Evolutionary conservation across 2,113 vertebrate genomes (phyloP), one percentile per base, ranked within the genome.

Genomic region (Anhinga anhinga): DNA sequence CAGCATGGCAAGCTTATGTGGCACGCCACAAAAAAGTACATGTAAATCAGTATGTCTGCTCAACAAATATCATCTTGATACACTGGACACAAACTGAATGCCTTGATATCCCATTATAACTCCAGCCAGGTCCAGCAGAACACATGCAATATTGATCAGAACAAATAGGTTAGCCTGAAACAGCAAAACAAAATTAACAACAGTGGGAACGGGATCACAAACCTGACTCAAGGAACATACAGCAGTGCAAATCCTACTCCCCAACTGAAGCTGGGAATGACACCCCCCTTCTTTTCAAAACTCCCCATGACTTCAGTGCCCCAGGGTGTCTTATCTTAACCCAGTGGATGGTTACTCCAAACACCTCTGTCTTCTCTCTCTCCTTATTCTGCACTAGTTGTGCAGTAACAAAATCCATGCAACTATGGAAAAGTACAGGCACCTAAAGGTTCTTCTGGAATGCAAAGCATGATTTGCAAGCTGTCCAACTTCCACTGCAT

Each of bases 91-190:
- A 97, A 99, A 98, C 59, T 98, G 98, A 87, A 98, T 93, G 58
- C 98, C 98, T 97, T 99, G 98, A 95, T 98, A 99, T 97, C 98
- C 99, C 13, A 99, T 95, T 93, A 99, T 98, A 97, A 99, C 98
- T 87, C 98, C 99, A 47, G 98, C 97, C 88, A 99, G 93, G 82
- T 98, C 99, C 71, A 99, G 97, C 71, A 99, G 98, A 87, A 99
- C 98, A 90, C 98, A 99, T 42, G 98, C 96, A 95, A 99, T 67
- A 18, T 98, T 99, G 59, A 99, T 98, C 90, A 99, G 93, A 90
- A 99, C 97, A 58, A 99, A 99, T 8, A 99, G 97, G 73, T 99
- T 99, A 65, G 98, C 98, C 99, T 99, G 96, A 66, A 98, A 98
- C 1, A 52, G 93, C 47, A 97, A 88, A 95, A 90, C 27, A 93